Evolutionary conservation across 2,888 invertebrate genomes (phyloP).

Genomic region (Diabrotica balteata): DNA sequence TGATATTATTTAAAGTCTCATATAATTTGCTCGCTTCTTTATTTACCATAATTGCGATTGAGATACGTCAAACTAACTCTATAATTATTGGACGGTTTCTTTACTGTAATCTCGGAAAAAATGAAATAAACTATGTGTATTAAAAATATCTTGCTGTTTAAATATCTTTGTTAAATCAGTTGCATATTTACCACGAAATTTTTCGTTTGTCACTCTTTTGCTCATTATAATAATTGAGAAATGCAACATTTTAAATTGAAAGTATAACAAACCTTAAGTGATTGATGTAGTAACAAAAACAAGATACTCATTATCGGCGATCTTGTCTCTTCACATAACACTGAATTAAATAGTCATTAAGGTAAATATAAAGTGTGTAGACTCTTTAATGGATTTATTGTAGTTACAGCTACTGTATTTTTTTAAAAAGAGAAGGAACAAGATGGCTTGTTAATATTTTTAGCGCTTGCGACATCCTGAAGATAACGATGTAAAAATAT

Average conservation of each 20-base stretch:
- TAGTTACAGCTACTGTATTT: slow-evolving; percentile 11
- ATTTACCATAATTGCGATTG: too few relatives aligned
- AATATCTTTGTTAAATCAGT: too few relatives aligned
- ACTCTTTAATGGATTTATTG: slow-evolving; percentile 13
- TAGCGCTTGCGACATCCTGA: slow-evolving; percentile 10
- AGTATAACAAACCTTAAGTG: slow-evolving; percentile 24
- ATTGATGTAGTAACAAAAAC: slow-evolving; percentile 34
- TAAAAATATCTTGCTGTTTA: too few relatives aligned
- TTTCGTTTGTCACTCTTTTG: slow-evolving; percentile 6
- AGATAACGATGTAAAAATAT: slow-evolving; percentile 14
- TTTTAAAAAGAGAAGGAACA: slow-evolving; percentile 1
- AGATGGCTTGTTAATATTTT: slow-evolving; percentile 14
- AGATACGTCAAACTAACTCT: too few relatives aligned
- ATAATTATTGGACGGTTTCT: too few relatives aligned
- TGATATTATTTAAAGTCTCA: too few relatives aligned
- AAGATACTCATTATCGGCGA: slow-evolving; percentile 35
- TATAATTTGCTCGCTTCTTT: too few relatives aligned
- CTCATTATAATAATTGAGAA: slow-evolving; percentile 26
- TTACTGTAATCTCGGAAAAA: too few relatives aligned
- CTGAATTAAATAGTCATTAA: slow-evolving; percentile 36
- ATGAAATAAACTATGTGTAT: too few relatives aligned
- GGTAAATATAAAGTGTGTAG: slow-evolving; percentile 19
- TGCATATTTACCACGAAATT: not conserved
- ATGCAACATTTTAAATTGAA: slow-evolving; percentile 20
- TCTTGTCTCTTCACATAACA: slow-evolving; percentile 31